Evolutionary conservation across 2,888 invertebrate species (phyloP).

Genomic region (Andrena trimmerana): DNA sequence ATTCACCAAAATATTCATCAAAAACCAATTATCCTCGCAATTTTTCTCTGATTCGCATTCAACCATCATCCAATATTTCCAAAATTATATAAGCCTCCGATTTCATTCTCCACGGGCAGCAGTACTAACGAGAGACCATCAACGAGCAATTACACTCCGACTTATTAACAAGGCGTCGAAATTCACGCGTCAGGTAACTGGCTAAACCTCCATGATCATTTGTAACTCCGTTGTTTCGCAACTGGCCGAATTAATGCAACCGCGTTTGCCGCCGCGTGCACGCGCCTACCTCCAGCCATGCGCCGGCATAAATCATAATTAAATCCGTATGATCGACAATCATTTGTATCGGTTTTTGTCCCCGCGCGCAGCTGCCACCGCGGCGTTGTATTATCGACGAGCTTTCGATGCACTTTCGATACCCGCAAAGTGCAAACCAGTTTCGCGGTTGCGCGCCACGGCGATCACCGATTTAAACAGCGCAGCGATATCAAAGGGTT

Average conservation of each 20-base stretch:
- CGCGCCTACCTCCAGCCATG: constrained; percentile 2
- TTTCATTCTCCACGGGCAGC: too few species aligned
- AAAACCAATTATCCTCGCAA: too few species aligned
- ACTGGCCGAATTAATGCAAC: constrained; percentile 21
- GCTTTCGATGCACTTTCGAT: constrained; percentile 48
- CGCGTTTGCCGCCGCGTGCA: neutral
- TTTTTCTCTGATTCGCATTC: too few species aligned
- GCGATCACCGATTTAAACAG: constrained; percentile 5
- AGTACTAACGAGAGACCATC: neutral
- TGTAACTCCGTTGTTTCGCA: constrained; percentile 37
- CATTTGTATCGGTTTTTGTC: constrained; percentile 58
- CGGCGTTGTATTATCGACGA: constrained; percentile 35
- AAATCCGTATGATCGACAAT: constrained; percentile 53
- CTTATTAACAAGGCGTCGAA: constrained; percentile 53
- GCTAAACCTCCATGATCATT: constrained; percentile 15
- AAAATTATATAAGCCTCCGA: too few species aligned
- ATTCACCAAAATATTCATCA: too few species aligned
- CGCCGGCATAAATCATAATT: constrained; percentile 56
- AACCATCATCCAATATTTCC: too few species aligned
- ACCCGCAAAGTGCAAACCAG: constrained; percentile 43
- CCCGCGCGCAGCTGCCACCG: constrained; percentile 16
- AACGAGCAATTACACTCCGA: constrained; percentile 22
- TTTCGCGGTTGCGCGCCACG: constrained; percentile 22
- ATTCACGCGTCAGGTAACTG: constrained; percentile 22
- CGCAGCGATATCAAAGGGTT: constrained; percentile 2